Percentiles rank a stretch among this genome's conserved stretches.
These are phyloP conservation scores for Trachymyrmex septentrionalis DNA, from an alignment of 1,140 invertebrate species.

Conservation along the genomic window DNA sequence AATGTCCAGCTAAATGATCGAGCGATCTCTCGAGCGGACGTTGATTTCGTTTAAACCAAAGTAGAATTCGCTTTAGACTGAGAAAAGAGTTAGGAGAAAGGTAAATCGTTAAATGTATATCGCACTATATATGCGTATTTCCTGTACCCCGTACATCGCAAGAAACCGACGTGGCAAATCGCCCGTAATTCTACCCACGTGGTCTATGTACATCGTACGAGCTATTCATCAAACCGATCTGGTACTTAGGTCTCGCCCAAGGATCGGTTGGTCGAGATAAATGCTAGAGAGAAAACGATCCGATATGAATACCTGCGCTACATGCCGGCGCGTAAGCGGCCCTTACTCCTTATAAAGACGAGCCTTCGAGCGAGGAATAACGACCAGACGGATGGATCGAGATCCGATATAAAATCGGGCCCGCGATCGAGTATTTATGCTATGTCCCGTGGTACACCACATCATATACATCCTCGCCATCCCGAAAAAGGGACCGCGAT, in stretches of 20 bases:
- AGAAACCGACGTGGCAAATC: conserved; percentile 46
- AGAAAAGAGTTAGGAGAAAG: not conserved
- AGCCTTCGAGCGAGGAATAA: conserved; percentile 41
- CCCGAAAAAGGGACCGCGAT: conserved; percentile 22
- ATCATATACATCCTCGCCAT: conserved; percentile 26
- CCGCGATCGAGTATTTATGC: conserved; percentile 62
- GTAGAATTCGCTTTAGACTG: not conserved
- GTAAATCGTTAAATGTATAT: conserved; percentile 58
- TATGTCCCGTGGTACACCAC: not conserved
- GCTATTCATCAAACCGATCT: conserved; percentile 74
- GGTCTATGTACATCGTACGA: conserved; percentile 41
- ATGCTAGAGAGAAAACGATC: conserved; percentile 55
- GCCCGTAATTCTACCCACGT: conserved; percentile 76
- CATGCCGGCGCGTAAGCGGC: conserved; percentile 39
- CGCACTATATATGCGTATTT: conserved; percentile 47
- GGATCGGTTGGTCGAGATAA: conserved; percentile 51
- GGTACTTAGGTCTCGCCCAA: conserved; percentile 65
- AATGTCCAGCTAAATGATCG: not conserved
- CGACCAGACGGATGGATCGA: conserved; percentile 62
- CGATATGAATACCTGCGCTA: conserved; percentile 67
- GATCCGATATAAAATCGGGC: conserved; percentile 69
- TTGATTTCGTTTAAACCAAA: not conserved
- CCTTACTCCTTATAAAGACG: conserved; percentile 75
- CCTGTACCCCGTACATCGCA: conserved; percentile 9
- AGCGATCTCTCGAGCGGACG: not conserved